Evolutionary conservation across 1,140 invertebrate species (phyloP).

Genomic region (Trissolcus basalis): DNA sequence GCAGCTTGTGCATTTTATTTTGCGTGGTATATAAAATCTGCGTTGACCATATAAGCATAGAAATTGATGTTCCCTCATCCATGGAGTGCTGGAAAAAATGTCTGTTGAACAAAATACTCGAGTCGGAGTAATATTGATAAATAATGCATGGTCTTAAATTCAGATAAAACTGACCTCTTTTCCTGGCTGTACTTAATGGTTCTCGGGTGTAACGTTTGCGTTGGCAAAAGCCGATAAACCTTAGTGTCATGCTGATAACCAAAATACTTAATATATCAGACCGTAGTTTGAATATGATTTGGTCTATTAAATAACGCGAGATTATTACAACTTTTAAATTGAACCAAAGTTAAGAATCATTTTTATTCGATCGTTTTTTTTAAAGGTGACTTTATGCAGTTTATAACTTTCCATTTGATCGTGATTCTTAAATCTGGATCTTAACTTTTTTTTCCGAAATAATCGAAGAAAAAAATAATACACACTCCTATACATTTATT

Average conservation of each 20-base stretch:
- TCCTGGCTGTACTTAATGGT: slow-evolving; percentile 33
- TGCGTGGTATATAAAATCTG: slow-evolving; percentile 20
- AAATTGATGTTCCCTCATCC: slow-evolving; percentile 34
- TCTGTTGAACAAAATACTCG: slow-evolving; percentile 31
- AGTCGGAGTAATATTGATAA: slow-evolving; percentile 44
- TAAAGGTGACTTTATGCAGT: too few relatives aligned
- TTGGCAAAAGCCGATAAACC: slow-evolving; percentile 45
- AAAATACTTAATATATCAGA: slow-evolving; percentile 32
- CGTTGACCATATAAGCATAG: slow-evolving; percentile 15
- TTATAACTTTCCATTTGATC: background rate
- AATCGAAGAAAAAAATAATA: too few relatives aligned
- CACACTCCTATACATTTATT: too few relatives aligned
- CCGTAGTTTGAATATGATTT: too few relatives aligned
- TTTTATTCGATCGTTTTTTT: too few relatives aligned
- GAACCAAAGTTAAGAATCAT: too few relatives aligned
- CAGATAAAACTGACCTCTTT: slow-evolving; percentile 48
- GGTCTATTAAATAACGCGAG: too few relatives aligned
- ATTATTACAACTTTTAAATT: too few relatives aligned
- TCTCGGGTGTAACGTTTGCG: slow-evolving; percentile 41
- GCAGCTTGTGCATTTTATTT: slow-evolving; percentile 23
- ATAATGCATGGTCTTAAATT: slow-evolving; percentile 52
- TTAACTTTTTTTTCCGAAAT: too few relatives aligned
- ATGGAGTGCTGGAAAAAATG: slow-evolving; percentile 21
- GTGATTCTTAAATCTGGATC: background rate
- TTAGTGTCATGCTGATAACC: slow-evolving; percentile 36